phyloP scores from a whole-genome alignment of 2,113 vertebrate genomes.

The Psephotus haematonotus region DNA sequence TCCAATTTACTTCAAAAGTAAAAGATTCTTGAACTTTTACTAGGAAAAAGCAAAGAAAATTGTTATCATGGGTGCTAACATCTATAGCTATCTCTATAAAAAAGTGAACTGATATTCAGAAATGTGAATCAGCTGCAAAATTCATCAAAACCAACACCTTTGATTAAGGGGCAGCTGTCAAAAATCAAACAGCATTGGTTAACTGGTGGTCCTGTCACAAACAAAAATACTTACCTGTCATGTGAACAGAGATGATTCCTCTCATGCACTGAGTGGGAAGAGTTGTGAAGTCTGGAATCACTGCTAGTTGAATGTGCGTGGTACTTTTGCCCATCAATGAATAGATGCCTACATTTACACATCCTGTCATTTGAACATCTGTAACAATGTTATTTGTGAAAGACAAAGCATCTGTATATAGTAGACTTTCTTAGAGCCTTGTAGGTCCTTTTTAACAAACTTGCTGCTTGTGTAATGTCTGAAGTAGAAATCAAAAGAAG shows the following conservation, averaged over 20 bases:
- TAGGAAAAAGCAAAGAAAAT: not conserved
- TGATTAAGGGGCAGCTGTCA: not conserved
- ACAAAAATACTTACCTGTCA: not conserved
- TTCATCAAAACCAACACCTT: not conserved
- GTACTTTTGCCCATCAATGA: not conserved
- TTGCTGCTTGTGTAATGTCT: not conserved
- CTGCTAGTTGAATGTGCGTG: not conserved
- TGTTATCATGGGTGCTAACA: not conserved
- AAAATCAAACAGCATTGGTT: not conserved
- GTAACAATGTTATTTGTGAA: not conserved
- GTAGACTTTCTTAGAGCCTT: not conserved
- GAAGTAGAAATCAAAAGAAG: not conserved
- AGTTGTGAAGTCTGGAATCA: not conserved
- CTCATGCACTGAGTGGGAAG: not conserved
- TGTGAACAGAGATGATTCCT: not conserved
- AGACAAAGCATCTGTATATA: not conserved
- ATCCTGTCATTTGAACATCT: not conserved
- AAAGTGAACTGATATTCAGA: not conserved
- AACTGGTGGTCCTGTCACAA: not conserved
- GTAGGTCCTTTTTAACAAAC: not conserved
- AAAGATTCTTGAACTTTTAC: not conserved
- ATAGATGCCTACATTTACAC: not conserved
- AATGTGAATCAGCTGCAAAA: not conserved
- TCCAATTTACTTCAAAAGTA: not conserved
- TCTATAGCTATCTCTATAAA: not conserved